Evolutionary conservation across 1,140 invertebrate species (phyloP).

Genomic region (Patella vulgata): DNA sequence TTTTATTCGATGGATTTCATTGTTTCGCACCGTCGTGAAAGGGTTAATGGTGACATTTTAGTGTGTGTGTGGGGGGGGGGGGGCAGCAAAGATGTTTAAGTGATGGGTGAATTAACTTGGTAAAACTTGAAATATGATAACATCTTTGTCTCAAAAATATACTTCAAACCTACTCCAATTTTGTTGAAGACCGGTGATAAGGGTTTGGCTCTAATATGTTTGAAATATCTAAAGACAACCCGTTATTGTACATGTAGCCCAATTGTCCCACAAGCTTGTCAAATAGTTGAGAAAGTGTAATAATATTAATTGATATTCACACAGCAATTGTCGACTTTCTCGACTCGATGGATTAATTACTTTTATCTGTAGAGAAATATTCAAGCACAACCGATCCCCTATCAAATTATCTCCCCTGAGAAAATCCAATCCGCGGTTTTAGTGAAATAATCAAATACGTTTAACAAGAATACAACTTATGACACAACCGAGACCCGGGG

Average conservation of each 20-base stretch:
- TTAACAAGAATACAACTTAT: slow-evolving; percentile 13
- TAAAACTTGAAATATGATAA: slow-evolving; percentile 16
- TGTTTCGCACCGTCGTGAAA: too few species aligned
- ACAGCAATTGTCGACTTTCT: not conserved
- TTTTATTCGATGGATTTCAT: too few species aligned
- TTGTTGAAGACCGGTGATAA: not conserved
- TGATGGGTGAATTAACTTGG: slow-evolving; percentile 8
- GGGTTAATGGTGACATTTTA: too few species aligned
- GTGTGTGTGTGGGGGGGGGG: slow-evolving; percentile 1
- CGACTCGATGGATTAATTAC: not conserved
- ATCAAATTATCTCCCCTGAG: not conserved
- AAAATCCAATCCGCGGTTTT: slow-evolving; percentile 2
- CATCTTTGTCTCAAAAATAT: too few species aligned
- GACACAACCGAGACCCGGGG: slow-evolving; percentile 16
- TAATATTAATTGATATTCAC: too few species aligned
- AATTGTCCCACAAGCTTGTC: too few species aligned
- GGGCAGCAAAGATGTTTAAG: not conserved
- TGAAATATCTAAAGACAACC: slow-evolving; percentile 1
- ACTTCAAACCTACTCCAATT: not conserved
- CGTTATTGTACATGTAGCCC: too few species aligned
- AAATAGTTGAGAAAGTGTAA: too few species aligned
- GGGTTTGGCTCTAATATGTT: not conserved
- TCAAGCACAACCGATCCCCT: not conserved
- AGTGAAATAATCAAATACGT: slow-evolving; percentile 4
- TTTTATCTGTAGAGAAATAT: not conserved